Evolutionary conservation across 2,797 vertebrate species (phyloP).

Genomic region (Aplochiton taeniatus): DNA sequence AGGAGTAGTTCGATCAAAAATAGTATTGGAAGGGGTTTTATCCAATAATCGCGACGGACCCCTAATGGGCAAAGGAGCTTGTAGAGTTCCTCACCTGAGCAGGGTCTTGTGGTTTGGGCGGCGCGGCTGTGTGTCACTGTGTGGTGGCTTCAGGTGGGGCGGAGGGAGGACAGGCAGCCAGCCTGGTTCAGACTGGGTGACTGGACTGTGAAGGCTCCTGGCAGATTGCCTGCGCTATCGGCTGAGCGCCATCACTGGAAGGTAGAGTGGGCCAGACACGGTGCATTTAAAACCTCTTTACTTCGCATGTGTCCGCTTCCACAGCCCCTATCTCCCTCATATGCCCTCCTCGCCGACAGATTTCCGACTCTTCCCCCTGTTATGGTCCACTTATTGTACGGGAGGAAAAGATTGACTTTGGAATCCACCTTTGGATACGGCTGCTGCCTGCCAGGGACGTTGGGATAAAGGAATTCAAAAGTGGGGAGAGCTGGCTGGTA

Average conservation of each 20-base stretch:
- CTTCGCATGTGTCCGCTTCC: constrained; percentile 28
- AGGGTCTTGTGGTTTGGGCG: too few species aligned
- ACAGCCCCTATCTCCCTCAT: constrained; percentile 31
- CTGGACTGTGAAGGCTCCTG: constrained; percentile 51
- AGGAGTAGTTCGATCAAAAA: too few species aligned
- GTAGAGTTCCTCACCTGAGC: too few species aligned
- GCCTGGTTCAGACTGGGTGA: constrained; percentile 31
- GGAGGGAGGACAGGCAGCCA: not conserved
- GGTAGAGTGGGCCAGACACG: constrained; percentile 48
- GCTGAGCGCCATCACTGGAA: constrained; percentile 44
- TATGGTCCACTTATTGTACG: constrained; percentile 32
- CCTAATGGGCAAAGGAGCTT: too few species aligned
- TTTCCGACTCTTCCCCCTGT: constrained; percentile 38
- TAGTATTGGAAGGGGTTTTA: too few species aligned
- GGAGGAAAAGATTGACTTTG: constrained; percentile 21
- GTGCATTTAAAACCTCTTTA: constrained; percentile 52
- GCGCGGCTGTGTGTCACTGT: too few species aligned
- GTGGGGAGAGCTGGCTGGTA: too few species aligned
- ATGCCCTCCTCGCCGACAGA: constrained; percentile 39
- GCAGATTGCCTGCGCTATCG: constrained; percentile 52
- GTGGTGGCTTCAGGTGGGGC: too few species aligned
- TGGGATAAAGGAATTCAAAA: too few species aligned
- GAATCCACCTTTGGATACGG: not conserved
- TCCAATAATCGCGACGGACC: too few species aligned
- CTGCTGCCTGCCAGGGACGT: not conserved